Conservation (phyloP, 2,113 vertebrate genomes). For the Psephotus haematonotus region DNA sequence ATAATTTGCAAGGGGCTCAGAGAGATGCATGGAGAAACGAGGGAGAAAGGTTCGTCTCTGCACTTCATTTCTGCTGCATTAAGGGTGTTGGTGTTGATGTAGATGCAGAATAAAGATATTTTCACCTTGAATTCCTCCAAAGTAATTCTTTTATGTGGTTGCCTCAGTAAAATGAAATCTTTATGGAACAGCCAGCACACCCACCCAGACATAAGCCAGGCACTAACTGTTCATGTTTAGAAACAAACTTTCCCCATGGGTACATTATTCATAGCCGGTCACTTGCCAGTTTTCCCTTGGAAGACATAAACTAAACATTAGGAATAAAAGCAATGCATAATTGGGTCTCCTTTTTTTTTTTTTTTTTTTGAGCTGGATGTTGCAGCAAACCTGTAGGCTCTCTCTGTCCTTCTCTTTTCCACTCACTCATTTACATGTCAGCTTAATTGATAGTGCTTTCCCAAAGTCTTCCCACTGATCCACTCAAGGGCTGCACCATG, state of each 20-base stretch:
- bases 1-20: not conserved
- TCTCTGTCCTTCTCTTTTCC: not conserved
- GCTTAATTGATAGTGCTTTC: not conserved
- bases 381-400: not conserved
- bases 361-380: not conserved
- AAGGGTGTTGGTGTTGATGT: conserved; percentile 4
- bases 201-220: conserved; percentile 56
- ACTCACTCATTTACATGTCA: not conserved
- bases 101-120: conserved; percentile 44
- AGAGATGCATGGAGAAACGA: not conserved
- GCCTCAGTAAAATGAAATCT: conserved; percentile 16
- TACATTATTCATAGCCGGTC: conserved; percentile 52
- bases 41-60: not conserved
- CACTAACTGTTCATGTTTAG: conserved; percentile 42
- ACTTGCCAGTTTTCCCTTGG: conserved; percentile 54
- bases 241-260: conserved; percentile 60
- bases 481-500: not conserved
- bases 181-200: conserved; percentile 51
- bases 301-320: conserved; percentile 40
- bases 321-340: not conserved
- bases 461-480: not conserved
- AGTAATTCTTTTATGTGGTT: conserved; percentile 57
- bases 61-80: not conserved
- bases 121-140: conserved; percentile 54
- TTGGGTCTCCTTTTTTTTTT: not conserved